Conservation (phyloP, 1,140 invertebrate genomes). For the Zaprionus taronus region DNA sequence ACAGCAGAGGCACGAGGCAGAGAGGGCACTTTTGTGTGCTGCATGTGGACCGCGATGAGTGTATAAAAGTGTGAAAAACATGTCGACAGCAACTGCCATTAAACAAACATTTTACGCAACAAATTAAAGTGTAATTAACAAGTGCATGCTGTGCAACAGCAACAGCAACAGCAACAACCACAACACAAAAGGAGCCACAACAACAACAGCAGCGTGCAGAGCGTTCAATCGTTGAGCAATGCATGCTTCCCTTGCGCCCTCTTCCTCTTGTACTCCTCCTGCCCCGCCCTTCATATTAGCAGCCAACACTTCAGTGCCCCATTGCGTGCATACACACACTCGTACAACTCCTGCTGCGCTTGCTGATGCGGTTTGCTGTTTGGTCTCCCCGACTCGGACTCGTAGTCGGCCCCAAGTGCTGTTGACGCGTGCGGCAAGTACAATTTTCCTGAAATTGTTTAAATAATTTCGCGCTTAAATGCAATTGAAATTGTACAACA, state of each 20-base stretch:
- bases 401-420: constrained; percentile 68
- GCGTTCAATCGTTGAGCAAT: constrained; percentile 25
- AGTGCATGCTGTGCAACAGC: constrained; percentile 69
- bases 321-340: constrained; percentile 13
- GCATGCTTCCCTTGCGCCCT: neutral
- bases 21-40: constrained; percentile 29
- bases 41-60: constrained; percentile 47
- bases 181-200: neutral
- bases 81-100: constrained; percentile 73
- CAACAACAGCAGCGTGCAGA: constrained; percentile 13
- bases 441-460: constrained; percentile 81
- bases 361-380: constrained; percentile 34
- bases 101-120: constrained; percentile 82
- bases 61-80: constrained; percentile 79
- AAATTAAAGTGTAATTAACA: constrained; percentile 83
- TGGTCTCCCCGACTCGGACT: constrained; percentile 51
- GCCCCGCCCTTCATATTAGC: constrained; percentile 55
- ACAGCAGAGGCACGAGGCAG: neutral
- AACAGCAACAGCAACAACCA: constrained; percentile 14
- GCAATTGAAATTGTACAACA: constrained; percentile 69
- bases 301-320: constrained; percentile 28
- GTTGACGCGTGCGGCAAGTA: constrained; percentile 79
- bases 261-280: neutral
- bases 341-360: constrained; percentile 49
- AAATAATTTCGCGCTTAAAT: constrained; percentile 82